These are phyloP conservation scores for Nyctibius grandis DNA, from an alignment of 2,797 vertebrate species.

Conservation along the genomic window DNA sequence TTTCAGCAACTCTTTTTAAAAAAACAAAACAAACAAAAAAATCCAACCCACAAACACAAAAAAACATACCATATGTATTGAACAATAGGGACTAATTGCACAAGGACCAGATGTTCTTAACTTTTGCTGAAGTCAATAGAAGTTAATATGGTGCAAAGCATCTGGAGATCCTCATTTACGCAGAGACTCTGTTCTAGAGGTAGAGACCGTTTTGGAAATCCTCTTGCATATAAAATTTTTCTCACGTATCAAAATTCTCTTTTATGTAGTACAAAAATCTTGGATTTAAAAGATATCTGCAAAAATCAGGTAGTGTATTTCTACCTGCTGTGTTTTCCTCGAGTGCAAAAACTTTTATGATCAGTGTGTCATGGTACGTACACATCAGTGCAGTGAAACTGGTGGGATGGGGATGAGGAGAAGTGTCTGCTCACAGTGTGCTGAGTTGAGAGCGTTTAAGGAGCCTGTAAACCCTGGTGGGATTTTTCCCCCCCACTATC, in stretches of 20 bases:
- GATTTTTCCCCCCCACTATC: fast-evolving
- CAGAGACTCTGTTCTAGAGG: not conserved
- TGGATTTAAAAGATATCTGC: not conserved
- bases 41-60: not conserved
- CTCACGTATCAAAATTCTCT: not conserved
- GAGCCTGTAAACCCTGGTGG: not conserved
- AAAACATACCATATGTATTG: not conserved
- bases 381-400: not conserved
- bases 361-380: not conserved
- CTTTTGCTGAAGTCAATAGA: slow-evolving; percentile 6
- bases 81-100: slow-evolving; percentile 29
- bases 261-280: not conserved
- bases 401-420: not conserved
- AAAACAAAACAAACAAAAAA: not conserved
- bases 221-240: not conserved
- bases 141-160: slow-evolving; percentile 2
- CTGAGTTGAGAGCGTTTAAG: not conserved
- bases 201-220: not conserved
- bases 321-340: not conserved
- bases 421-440: not conserved
- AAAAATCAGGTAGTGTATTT: not conserved
- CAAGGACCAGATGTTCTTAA: slow-evolving; percentile 27
- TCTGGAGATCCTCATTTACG: not conserved
- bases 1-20: slow-evolving; percentile 17
- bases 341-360: not conserved